Conservation (phyloP, 2,888 invertebrate species). For the Dolichopus griseipennis region DNA sequence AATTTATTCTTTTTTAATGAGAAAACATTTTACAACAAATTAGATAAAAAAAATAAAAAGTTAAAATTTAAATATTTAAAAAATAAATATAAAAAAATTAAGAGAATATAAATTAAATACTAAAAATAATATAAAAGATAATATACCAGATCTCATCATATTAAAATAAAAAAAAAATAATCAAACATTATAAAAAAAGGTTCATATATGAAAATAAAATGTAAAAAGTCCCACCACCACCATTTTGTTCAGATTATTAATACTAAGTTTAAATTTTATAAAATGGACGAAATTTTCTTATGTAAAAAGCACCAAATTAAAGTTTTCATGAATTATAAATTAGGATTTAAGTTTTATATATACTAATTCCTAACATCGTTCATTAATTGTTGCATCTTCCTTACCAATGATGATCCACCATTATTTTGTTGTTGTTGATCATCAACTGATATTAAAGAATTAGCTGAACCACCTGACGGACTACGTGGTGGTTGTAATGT, state of each 20-base stretch:
- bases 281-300: too few relatives aligned
- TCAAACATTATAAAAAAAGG: too few relatives aligned
- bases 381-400: constrained; percentile 56
- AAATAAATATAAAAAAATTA: too few relatives aligned
- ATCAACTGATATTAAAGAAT: constrained; percentile 49
- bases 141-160: constrained; percentile 21
- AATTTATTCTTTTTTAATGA: background rate
- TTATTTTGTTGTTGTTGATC: constrained; percentile 45
- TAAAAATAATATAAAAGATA: background rate
- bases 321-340: too few relatives aligned
- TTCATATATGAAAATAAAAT: too few relatives aligned
- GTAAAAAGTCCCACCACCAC: too few relatives aligned
- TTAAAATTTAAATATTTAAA: background rate
- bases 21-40: background rate
- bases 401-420: constrained; percentile 61
- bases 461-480: constrained; percentile 63
- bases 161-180: background rate
- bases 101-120: too few relatives aligned
- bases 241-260: too few relatives aligned
- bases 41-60: too few relatives aligned
- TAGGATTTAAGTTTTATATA: too few relatives aligned
- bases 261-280: too few relatives aligned
- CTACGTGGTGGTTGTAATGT: constrained; percentile 50
- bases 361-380: constrained; percentile 32
- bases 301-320: too few relatives aligned